Percentiles rank a stretch among this genome's conserved stretches.
These are phyloP conservation scores for Callipepla squamata DNA, from an alignment of 2,113 vertebrate genomes.

Conservation along the genomic window DNA sequence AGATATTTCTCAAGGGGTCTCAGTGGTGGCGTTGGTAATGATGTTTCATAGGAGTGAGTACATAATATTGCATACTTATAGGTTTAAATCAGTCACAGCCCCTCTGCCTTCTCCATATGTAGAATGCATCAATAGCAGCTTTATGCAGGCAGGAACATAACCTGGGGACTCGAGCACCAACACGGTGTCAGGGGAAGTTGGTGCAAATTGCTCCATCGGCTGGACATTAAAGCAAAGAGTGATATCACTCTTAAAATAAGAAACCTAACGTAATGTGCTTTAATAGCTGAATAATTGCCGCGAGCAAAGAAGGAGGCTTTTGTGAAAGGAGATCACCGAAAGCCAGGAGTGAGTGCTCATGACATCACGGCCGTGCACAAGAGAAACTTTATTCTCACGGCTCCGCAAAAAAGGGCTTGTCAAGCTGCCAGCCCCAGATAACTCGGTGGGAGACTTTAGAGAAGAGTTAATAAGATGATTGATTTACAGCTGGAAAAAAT, in stretches of 20 bases:
- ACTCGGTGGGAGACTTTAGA: conserved; percentile 69
- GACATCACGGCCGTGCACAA: conserved; percentile 87
- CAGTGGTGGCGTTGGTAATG: background rate
- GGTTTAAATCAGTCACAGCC: conserved; percentile 46
- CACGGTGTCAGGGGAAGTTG: conserved; percentile 77
- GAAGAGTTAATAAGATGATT: conserved; percentile 80
- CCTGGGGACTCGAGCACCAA: conserved; percentile 68
- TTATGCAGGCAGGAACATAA: conserved; percentile 72
- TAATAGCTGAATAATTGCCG: conserved; percentile 82
- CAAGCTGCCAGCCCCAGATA: conserved; percentile 75
- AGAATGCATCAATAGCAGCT: conserved; percentile 74
- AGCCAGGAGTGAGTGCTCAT: conserved; percentile 81
- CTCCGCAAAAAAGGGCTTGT: conserved; percentile 62
- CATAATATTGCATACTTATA: background rate
- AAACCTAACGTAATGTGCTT: conserved; percentile 82
- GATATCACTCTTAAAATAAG: conserved; percentile 84
- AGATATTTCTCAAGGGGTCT: background rate
- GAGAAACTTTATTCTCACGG: conserved; percentile 83
- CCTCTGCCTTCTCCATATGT: background rate
- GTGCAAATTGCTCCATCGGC: conserved; percentile 77
- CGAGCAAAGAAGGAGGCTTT: conserved; percentile 78
- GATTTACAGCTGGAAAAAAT: conserved; percentile 85
- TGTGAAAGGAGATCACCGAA: conserved; percentile 69
- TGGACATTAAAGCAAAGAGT: conserved; percentile 78
- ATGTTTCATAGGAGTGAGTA: background rate